These are phyloP conservation scores for Chlorodrepanis virens DNA, from an alignment of 2,113 vertebrate species.

Conservation along the genomic window DNA sequence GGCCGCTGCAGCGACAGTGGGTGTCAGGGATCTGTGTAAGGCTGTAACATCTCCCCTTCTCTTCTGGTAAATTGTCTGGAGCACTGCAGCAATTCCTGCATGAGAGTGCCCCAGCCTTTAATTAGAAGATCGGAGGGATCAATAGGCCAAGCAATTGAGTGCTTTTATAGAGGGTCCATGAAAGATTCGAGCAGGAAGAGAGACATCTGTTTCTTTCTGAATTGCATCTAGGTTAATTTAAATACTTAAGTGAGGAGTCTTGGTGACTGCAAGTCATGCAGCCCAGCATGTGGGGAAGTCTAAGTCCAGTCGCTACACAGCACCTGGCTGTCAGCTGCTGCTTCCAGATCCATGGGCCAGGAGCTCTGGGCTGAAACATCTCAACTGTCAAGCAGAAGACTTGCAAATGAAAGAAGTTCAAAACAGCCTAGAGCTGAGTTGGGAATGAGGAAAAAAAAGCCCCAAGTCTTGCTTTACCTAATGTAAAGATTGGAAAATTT, in stretches of 20 bases:
- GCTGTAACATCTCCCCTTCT: background rate
- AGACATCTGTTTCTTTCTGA: background rate
- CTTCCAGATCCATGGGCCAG: background rate
- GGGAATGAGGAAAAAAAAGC: fast-evolving
- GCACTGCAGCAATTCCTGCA: background rate
- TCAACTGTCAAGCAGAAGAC: background rate
- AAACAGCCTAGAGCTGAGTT: background rate
- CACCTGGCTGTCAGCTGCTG: background rate
- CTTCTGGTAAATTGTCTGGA: background rate
- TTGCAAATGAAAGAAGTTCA: background rate
- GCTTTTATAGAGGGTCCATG: background rate
- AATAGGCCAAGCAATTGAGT: background rate
- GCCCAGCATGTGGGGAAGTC: background rate
- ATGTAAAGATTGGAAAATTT: background rate
- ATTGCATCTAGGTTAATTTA: background rate
- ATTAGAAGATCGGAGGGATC: background rate
- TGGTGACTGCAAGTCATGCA: background rate
- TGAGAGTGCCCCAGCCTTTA: background rate
- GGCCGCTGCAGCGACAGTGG: background rate
- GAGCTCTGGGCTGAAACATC: background rate
- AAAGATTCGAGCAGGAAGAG: background rate
- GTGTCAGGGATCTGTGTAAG: background rate
- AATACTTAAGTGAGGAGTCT: background rate
- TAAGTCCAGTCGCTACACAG: background rate
- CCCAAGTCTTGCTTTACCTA: background rate